Conservation (phyloP, 2,797 vertebrate genomes). For the Mus minutoides region DNA sequence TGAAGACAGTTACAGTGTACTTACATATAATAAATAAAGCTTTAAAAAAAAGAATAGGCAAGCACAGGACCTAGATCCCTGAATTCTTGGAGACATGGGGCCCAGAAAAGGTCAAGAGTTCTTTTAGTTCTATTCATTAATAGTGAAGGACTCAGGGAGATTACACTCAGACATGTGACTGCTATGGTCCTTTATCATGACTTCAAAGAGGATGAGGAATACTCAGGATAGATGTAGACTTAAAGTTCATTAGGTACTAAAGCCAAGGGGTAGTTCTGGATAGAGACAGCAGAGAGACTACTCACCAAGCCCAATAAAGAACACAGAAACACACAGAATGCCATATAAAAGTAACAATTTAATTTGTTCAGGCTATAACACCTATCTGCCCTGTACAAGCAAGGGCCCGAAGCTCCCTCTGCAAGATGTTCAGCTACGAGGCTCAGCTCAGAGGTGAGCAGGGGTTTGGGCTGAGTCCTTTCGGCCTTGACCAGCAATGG, state of each 20-base stretch:
- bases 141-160: background rate
- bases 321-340: background rate
- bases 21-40: too few species aligned
- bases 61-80: too few species aligned
- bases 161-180: background rate
- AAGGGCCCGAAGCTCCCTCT: background rate
- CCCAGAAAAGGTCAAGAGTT: background rate
- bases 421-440: background rate
- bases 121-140: background rate
- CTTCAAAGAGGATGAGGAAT: background rate
- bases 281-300: background rate
- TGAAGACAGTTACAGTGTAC: too few species aligned
- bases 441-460: constrained; percentile 87
- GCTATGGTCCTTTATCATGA: background rate
- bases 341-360: constrained; percentile 74
- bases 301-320: background rate
- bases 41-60: too few species aligned
- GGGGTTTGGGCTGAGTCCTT: constrained; percentile 75
- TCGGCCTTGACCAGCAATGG: constrained; percentile 87
- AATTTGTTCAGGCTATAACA: constrained; percentile 47
- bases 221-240: background rate
- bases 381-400: background rate
- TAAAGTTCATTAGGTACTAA: constrained; percentile 24
- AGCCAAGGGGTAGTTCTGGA: background rate
- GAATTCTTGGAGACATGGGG: background rate